phyloP scores from a whole-genome alignment of 2,888 invertebrate species.

The Melanophora roralis region DNA sequence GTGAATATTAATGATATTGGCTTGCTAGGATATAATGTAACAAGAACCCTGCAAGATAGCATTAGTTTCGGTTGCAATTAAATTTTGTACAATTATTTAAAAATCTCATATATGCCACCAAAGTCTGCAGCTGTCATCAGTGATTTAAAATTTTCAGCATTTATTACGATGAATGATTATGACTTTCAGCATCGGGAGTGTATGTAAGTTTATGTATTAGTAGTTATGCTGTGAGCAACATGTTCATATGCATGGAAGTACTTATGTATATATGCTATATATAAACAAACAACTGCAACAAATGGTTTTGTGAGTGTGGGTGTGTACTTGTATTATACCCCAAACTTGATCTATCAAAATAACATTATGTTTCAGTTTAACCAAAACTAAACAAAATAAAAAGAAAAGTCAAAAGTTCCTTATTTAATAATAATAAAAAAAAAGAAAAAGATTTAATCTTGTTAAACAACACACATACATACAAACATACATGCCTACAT shows the following conservation, averaged over 20 bases:
- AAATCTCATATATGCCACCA: no score
- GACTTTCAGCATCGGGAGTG: no score
- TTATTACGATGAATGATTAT: no score
- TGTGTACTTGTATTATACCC: constrained; percentile 10
- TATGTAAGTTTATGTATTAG: no score
- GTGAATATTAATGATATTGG: no score
- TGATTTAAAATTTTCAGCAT: no score
- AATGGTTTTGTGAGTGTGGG: constrained; percentile 34
- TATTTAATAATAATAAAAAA: constrained; percentile 7
- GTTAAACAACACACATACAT: not conserved
- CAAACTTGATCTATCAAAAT: constrained; percentile 57
- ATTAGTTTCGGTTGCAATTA: no score
- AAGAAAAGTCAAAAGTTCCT: not conserved
- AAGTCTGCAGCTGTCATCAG: no score
- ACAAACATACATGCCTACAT: not conserved
- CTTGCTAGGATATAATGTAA: no score
- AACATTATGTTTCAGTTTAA: constrained; percentile 47
- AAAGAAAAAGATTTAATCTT: not conserved
- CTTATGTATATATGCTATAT: not conserved
- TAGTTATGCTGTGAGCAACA: no score
- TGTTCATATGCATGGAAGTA: not conserved
- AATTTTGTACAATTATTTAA: no score
- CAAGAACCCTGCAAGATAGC: no score
- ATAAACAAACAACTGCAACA: constrained; percentile 43
- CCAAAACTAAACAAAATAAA: not conserved